Conservation (phyloP, 2,113 vertebrate genomes). For the Pelecanoides urinatrix region DNA sequence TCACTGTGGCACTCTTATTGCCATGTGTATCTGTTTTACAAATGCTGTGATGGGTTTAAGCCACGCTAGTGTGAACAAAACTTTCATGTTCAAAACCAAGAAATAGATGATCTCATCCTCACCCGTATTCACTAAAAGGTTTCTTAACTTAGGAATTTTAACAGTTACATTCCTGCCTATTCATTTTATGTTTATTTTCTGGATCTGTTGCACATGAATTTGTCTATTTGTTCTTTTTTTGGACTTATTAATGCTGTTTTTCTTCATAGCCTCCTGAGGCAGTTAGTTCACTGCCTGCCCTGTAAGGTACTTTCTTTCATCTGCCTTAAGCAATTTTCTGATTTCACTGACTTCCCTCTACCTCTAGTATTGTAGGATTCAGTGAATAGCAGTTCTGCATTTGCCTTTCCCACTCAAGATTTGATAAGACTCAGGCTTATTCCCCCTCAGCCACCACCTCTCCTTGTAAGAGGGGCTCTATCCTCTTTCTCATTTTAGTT, state of each 20-base stretch:
- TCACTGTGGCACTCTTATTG: not conserved
- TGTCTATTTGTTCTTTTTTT: not conserved
- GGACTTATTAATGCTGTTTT: not conserved
- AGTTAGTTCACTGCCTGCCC: not conserved
- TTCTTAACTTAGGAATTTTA: not conserved
- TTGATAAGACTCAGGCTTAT: not conserved
- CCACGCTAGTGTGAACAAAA: not conserved
- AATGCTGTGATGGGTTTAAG: not conserved
- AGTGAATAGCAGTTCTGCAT: not conserved
- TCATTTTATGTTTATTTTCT: not conserved
- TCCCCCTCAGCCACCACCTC: not conserved
- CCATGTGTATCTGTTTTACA: not conserved
- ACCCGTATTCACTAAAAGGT: not conserved
- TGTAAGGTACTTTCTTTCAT: not conserved
- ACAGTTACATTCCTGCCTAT: not conserved
- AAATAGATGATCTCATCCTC: not conserved
- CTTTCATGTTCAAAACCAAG: not conserved
- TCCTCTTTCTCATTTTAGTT: not conserved
- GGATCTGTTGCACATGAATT: not conserved
- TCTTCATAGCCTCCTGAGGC: not conserved
- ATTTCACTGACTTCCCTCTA: not conserved
- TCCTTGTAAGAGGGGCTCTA: not conserved
- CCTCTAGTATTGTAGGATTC: not conserved
- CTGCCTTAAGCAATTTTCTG: not conserved
- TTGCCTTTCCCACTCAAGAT: not conserved